phyloP scores from a whole-genome alignment of 2,888 invertebrate species.

The Pasiphila rectangulata region DNA sequence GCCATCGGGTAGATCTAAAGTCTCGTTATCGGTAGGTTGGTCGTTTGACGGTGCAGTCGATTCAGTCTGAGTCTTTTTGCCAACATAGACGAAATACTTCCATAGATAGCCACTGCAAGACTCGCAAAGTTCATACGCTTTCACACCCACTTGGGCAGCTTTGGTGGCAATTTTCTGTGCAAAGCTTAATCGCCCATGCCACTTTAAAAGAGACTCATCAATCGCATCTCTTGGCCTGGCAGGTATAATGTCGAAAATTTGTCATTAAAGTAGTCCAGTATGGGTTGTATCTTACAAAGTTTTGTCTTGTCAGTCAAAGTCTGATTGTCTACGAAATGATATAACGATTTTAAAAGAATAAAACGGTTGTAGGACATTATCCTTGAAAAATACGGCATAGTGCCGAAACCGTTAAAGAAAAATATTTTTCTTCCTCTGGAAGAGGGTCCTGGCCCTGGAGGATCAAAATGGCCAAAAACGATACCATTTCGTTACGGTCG shows the following conservation, averaged over 20 bases:
- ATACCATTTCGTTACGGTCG: conserved; percentile 1
- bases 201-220: conserved; percentile 8
- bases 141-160: conserved; percentile 2
- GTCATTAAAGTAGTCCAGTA: conserved; percentile 5
- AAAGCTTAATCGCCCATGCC: neutral
- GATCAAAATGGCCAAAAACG: neutral
- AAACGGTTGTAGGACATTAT: conserved; percentile 7
- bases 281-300: conserved; percentile 3
- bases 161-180: conserved; percentile 3
- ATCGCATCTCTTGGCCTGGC: conserved; percentile 7
- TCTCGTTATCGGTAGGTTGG: neutral
- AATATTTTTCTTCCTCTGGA: conserved; percentile 1
- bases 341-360: conserved; percentile 16
- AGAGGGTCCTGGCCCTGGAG: conserved; percentile 1
- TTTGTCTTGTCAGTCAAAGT: conserved; percentile 8
- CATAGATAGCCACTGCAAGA: conserved; percentile 12
- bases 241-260: conserved; percentile 4
- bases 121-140: conserved; percentile 11
- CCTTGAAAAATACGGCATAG: conserved; percentile 4
- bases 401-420: conserved; percentile 6
- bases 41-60: no score
- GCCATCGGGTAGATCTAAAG: no score
- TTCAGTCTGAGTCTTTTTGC: no score
- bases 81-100: conserved; percentile 10
- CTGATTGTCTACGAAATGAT: conserved; percentile 23